Conservation (phyloP, 2,113 vertebrate species). For the Cyprinus carpio region DNA sequence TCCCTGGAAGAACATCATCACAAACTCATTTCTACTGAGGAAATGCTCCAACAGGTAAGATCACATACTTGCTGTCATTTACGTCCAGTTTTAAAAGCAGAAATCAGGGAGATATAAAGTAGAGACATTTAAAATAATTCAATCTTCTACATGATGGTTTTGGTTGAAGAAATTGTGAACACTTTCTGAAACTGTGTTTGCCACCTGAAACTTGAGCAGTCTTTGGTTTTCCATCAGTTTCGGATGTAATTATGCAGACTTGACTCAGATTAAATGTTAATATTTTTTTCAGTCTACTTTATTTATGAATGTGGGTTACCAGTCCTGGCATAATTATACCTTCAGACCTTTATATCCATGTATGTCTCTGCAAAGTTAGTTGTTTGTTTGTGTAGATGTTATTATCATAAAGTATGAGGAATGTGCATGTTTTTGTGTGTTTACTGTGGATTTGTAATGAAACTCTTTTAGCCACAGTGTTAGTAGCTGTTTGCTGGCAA, state of each 20-base stretch:
- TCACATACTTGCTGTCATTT: not conserved
- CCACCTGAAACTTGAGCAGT: not conserved
- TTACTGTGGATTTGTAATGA: not conserved
- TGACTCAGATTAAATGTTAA: not conserved
- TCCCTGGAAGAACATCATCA: slow-evolving; percentile 90
- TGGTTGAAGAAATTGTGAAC: not conserved
- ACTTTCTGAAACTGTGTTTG: not conserved
- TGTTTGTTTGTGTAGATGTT: not conserved
- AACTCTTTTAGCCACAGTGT: not conserved
- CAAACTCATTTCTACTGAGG: slow-evolving; percentile 94
- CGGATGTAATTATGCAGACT: not conserved
- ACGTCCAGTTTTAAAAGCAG: not conserved
- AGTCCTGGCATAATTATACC: not conserved
- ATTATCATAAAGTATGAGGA: not conserved
- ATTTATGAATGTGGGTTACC: not conserved
- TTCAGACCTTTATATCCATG: not conserved
- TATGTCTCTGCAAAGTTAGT: not conserved
- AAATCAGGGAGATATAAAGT: not conserved
- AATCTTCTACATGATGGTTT: not conserved
- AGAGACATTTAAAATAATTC: not conserved
- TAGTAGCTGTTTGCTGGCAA: not conserved
- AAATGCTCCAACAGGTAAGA: slow-evolving; percentile 96
- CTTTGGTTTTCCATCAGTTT: not conserved
- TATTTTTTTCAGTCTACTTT: not conserved
- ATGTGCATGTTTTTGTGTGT: slow-evolving; percentile 14